These are phyloP conservation scores for Monodelphis domestica DNA, from an alignment of 2,797 vertebrate species.

Conservation along the genomic window DNA sequence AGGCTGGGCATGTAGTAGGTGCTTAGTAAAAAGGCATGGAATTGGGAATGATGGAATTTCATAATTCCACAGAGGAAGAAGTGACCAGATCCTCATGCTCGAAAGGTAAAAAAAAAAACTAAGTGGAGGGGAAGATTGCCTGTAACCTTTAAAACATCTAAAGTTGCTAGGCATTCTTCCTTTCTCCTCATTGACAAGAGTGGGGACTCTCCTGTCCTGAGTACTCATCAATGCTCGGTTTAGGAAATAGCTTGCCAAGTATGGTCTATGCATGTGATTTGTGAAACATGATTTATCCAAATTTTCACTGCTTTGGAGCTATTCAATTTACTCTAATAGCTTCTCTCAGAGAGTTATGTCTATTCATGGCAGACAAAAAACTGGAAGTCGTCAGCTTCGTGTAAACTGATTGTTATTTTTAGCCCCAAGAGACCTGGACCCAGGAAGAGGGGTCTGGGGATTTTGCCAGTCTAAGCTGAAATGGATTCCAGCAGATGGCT, in stretches of 20 bases:
- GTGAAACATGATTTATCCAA: conserved; percentile 77
- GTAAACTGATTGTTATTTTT: conserved; percentile 77
- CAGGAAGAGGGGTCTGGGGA: conserved; percentile 58
- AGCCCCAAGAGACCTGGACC: conserved; percentile 74
- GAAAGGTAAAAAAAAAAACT: neutral
- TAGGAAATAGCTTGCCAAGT: conserved; percentile 66
- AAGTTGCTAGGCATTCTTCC: neutral
- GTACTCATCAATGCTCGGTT: conserved; percentile 68
- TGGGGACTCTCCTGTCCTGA: conserved; percentile 33
- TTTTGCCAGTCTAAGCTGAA: conserved; percentile 62
- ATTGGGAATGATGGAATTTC: neutral
- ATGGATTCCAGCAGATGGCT: conserved; percentile 63
- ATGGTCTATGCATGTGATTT: conserved; percentile 75
- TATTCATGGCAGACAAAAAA: conserved; percentile 73
- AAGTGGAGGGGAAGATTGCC: neutral
- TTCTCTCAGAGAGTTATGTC: conserved; percentile 84
- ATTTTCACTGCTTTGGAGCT: conserved; percentile 78
- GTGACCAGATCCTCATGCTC: neutral
- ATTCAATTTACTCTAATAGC: conserved; percentile 85
- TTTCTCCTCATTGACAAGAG: conserved; percentile 48
- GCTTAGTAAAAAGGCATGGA: neutral
- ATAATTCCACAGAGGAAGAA: neutral
- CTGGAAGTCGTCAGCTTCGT: conserved; percentile 78
- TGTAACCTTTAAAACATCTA: neutral
- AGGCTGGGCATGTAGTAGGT: too few species aligned